Percentiles rank a stretch among this genome's conserved stretches.
Evolutionary conservation across 1,140 invertebrate genomes (phyloP).

Genomic region (Heliconius himera): DNA sequence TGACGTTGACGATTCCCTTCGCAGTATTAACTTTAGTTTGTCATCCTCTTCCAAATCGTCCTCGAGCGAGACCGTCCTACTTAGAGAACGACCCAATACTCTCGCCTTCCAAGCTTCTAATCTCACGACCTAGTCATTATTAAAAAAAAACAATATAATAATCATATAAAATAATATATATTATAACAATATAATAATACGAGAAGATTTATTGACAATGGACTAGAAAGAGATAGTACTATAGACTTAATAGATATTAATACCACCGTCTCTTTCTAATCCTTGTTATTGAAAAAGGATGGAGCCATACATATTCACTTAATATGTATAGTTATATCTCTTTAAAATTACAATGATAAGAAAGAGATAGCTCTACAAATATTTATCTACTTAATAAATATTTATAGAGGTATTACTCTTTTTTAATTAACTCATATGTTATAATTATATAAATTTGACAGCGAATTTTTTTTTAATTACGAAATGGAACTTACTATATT

Average conservation of each 20-base stretch:
- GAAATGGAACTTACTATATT: background rate
- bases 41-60: conserved; percentile 73
- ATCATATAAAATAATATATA: background rate
- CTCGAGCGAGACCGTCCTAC: conserved; percentile 60
- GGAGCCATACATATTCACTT: no score
- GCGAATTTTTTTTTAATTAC: background rate
- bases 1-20: conserved; percentile 66
- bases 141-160: background rate
- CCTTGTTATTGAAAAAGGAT: background rate
- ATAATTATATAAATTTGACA: background rate
- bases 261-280: no score
- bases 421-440: no score
- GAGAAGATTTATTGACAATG: background rate
- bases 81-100: conserved; percentile 59
- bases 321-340: no score
- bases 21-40: conserved; percentile 61
- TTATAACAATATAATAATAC: background rate
- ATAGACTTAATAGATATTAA: no score
- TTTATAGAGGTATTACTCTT: no score
- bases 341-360: no score
- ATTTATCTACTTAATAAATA: no score
- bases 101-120: conserved; percentile 83
- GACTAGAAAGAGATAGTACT: background rate
- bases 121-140: conserved; percentile 83
- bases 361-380: no score